Evolutionary conservation across 2,797 vertebrate species (phyloP), one percentile per base, ranked within the genome.

Genomic region (Kryptolebias ocellatus): DNA sequence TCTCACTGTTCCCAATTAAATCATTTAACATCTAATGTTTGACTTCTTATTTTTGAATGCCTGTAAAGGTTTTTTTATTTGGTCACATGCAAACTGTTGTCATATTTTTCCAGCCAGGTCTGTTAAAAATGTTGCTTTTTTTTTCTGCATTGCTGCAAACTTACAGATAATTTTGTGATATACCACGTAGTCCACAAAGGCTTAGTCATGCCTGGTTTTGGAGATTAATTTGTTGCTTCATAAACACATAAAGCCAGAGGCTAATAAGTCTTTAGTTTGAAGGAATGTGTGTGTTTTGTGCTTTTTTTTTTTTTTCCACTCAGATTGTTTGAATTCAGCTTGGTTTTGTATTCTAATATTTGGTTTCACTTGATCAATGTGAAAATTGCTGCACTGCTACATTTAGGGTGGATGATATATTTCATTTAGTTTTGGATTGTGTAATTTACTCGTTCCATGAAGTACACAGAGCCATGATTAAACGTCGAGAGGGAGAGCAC

Each of bases 261-360:
- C 1, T 24, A 24, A 24, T 10, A 54, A 78, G 62, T 51, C 46
- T 67, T 72, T 52, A 57, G 17, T 63, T 68, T 79, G 72, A 85
- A 86, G 79, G 82, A 88, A 88, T 84, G 77, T 83, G 53, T 72
- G 67, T 53, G 27, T 57, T 46, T 50, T 20, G 18, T 64, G 2
- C 70, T 66, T 70, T 53, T 53, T 49, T 52, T 16, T 37, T 7
- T 28, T 61, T 37, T 47, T 37, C 10, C 17, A 65, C 76, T 73
- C 5, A 20, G n/a, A 69, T 76, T 37, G 45, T 67, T 46, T 56
- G n/a, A 68, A 28, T 29, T 63, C 39, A 2, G 31, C 56, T 72
- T 79, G 66, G 42, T 68, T 83, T 71, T 61, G 28, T 31, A 29
- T 70, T 78, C 65, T 51, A 17, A 18, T 52, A 11, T 20, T 17